A percentile compares a stretch with the other conserved stretches of the same genome.
These are phyloP conservation scores for Heterochromis multidens DNA, from an alignment of 2,113 vertebrate species.

Conservation along the genomic window DNA sequence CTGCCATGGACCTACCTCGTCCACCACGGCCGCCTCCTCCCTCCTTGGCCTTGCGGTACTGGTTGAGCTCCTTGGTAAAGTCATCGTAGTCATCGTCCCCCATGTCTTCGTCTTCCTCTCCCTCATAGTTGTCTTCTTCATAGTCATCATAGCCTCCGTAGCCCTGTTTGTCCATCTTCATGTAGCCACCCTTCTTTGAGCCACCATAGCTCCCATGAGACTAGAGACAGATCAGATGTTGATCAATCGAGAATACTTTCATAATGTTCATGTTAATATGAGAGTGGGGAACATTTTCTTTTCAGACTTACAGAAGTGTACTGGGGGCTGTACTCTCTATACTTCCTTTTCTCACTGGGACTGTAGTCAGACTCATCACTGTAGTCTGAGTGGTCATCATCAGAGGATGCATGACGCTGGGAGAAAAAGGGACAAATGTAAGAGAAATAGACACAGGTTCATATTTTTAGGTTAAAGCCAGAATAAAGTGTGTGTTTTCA, in stretches of 20 bases:
- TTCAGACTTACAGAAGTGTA: conserved; percentile 77
- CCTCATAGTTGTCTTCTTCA: conserved; percentile 86
- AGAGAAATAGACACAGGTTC: background rate
- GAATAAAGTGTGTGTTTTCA: background rate
- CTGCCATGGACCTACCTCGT: conserved; percentile 50
- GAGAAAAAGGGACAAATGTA: background rate
- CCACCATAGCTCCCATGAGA: conserved; percentile 81
- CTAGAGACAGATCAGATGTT: conserved; percentile 43
- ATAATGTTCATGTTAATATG: background rate
- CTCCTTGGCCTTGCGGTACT: conserved; percentile 90
- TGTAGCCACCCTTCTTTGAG: conserved; percentile 85
- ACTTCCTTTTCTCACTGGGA: conserved; percentile 90
- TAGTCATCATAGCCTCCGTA: conserved; percentile 87
- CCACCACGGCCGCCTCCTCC: conserved; percentile 69
- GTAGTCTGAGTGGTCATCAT: conserved; percentile 91
- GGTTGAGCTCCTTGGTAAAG: conserved; percentile 90
- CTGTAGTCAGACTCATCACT: conserved; percentile 95
- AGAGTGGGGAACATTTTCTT: background rate
- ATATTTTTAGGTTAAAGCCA: background rate
- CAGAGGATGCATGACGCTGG: conserved; percentile 92
- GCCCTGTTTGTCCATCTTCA: conserved; percentile 87
- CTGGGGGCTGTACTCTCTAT: conserved; percentile 90
- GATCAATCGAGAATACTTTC: background rate
- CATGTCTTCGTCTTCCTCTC: conserved; percentile 86
- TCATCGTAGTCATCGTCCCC: conserved; percentile 89